A percentile compares a stretch with the other conserved stretches of the same genome.
Evolutionary conservation across 64 coral and sea anemone genomes (phyloP).

Genomic region (Montipora foliosa): DNA sequence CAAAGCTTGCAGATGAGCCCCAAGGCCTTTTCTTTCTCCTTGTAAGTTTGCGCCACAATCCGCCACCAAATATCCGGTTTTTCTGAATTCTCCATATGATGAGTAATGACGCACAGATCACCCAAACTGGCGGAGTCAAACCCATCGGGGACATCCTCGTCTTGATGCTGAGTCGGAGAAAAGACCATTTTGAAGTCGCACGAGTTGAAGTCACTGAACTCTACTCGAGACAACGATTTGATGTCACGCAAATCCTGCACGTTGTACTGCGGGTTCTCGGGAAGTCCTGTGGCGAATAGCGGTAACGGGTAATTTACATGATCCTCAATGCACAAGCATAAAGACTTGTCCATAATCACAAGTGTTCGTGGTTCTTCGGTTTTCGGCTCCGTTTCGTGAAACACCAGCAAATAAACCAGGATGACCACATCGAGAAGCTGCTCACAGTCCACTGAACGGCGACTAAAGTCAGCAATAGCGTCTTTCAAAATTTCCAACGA

Average conservation of each 20-base stretch:
- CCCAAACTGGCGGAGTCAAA: constrained; percentile 95
- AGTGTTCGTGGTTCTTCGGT: constrained; percentile 84
- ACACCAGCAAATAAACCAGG: constrained; percentile 88
- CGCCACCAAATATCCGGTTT: constrained; percentile 74
- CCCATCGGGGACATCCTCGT: constrained; percentile 45
- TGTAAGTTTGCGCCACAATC: constrained; percentile 92
- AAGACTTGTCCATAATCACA: constrained; percentile 85
- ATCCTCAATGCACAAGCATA: constrained; percentile 94
- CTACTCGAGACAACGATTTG: constrained; percentile 81
- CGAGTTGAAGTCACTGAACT: constrained; percentile 95
- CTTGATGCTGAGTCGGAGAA: constrained; percentile 21
- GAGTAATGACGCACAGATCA: constrained; percentile 86
- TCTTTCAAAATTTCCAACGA: constrained; percentile 90
- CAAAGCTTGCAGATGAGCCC: constrained; percentile 91
- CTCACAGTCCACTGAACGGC: constrained; percentile 67
- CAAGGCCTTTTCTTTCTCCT: constrained; percentile 97
- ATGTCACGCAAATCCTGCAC: constrained; percentile 86
- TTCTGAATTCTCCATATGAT: constrained; percentile 35
- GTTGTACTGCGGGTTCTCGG: constrained; percentile 79
- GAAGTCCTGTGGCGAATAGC: constrained; percentile 93
- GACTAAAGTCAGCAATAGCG: constrained; percentile 77
- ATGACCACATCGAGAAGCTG: constrained; percentile 80
- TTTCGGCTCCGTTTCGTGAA: constrained; percentile 52
- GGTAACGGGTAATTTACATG: constrained; percentile 95
- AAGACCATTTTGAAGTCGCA: constrained; percentile 96